phyloP scores from a whole-genome alignment of 2,797 vertebrate species.

The Paratrypauchen microcephalus region DNA sequence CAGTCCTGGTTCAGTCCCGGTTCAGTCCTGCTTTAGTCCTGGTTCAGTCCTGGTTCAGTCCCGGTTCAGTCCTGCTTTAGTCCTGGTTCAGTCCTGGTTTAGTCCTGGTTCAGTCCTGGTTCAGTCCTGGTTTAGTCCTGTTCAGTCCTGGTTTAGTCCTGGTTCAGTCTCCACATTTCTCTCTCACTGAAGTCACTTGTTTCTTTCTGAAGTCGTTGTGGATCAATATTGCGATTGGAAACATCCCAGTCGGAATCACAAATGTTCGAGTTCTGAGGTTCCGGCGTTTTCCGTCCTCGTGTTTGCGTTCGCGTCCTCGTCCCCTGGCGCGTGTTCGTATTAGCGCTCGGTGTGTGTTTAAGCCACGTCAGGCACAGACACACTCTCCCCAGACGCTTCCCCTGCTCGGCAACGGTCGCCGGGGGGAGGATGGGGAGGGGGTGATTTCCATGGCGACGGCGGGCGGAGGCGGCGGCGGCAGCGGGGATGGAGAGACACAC shows the following conservation, averaged over 20 bases:
- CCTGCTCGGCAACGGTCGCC: constrained; percentile 43
- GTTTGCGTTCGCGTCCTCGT: no score
- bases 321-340: neutral
- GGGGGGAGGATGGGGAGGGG: constrained; percentile 17
- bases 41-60: no score
- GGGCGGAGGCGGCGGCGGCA: neutral
- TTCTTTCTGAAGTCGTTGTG: neutral
- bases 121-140: no score
- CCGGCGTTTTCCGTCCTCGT: no score
- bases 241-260: no score
- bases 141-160: neutral
- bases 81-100: no score
- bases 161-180: no score
- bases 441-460: constrained; percentile 54
- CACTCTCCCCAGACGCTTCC: constrained; percentile 38
- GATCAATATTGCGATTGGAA: neutral
- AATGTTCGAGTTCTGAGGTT: no score
- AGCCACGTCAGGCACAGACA: constrained; percentile 25
- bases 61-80: neutral
- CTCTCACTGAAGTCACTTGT: no score
- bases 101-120: no score
- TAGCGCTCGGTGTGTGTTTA: neutral
- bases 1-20: no score
- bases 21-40: no score
- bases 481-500: neutral